Percentiles rank a stretch among this genome's conserved stretches.
These are phyloP conservation scores for Hippocampus mohnikei DNA, from an alignment of 2,113 vertebrate species.

Conservation along the genomic window DNA sequence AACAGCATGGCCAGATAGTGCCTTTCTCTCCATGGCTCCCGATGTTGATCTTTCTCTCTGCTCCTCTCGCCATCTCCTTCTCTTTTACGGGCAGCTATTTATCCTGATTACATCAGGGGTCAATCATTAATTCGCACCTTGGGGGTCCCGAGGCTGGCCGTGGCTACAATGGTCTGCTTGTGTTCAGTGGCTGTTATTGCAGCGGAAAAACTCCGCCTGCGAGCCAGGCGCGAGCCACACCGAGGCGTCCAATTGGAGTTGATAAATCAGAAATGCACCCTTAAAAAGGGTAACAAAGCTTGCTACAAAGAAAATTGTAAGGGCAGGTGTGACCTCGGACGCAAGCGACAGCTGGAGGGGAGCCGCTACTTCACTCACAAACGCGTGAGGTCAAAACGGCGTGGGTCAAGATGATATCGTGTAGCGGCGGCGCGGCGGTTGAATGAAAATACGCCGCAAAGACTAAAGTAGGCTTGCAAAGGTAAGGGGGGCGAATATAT, in stretches of 20 bases:
- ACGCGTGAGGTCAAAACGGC: conserved; percentile 54
- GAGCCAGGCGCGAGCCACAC: conserved; percentile 61
- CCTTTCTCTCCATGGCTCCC: conserved; percentile 62
- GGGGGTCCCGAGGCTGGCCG: conserved; percentile 70
- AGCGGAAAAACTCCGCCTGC: conserved; percentile 70
- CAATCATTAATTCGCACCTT: conserved; percentile 83
- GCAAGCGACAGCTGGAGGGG: conserved; percentile 47
- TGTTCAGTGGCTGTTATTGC: conserved; percentile 78
- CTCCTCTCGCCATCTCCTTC: conserved; percentile 64
- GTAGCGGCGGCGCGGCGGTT: conserved; percentile 34
- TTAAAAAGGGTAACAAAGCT: conserved; percentile 64
- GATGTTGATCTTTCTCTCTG: conserved; percentile 66
- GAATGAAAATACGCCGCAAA: neutral
- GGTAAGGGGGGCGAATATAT: conserved; percentile 16
- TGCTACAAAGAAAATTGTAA: conserved; percentile 60
- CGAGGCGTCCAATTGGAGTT: conserved; percentile 73
- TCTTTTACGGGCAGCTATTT: conserved; percentile 76
- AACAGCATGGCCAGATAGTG: conserved; percentile 65
- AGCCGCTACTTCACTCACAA: conserved; percentile 48
- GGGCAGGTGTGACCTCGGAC: conserved; percentile 46
- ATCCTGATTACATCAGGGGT: conserved; percentile 80
- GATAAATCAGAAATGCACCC: conserved; percentile 74
- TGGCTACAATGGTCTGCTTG: conserved; percentile 76
- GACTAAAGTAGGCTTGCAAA: neutral
- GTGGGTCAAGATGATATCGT: conserved; percentile 56